These are phyloP conservation scores for Melanotaenia parkinsoni DNA, from an alignment of 2,797 vertebrate genomes.

Conservation along the genomic window DNA sequence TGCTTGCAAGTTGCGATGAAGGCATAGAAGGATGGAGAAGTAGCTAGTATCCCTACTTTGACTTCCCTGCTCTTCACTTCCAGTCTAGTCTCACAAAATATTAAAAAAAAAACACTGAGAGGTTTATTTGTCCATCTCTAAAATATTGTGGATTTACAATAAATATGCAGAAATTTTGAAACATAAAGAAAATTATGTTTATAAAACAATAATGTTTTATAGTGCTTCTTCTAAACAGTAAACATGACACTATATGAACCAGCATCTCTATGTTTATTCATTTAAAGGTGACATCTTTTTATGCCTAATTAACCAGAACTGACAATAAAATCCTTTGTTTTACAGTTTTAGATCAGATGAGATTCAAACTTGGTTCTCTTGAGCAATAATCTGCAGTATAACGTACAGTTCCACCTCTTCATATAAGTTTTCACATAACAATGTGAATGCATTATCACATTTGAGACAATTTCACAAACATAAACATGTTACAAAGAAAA, in stretches of 20 bases:
- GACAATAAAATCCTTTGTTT: not conserved
- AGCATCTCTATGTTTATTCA: too few relatives aligned
- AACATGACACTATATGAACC: too few relatives aligned
- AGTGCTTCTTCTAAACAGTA: too few relatives aligned
- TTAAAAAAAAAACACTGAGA: not conserved
- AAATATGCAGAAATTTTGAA: not conserved
- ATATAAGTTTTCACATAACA: too few relatives aligned
- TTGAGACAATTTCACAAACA: not conserved
- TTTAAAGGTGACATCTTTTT: not conserved
- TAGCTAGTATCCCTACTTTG: not conserved
- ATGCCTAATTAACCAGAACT: not conserved
- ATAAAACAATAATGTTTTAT: too few relatives aligned
- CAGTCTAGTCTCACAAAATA: not conserved
- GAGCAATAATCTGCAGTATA: not conserved
- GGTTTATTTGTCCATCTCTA: not conserved
- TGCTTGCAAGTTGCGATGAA: not conserved
- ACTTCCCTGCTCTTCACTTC: not conserved
- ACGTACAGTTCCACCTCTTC: too few relatives aligned
- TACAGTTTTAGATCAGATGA: not conserved
- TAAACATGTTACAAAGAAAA: not conserved
- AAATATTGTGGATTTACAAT: not conserved
- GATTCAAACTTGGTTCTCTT: not conserved
- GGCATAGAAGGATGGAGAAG: not conserved
- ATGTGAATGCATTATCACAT: too few relatives aligned
- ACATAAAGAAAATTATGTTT: too few relatives aligned